Base-by-base conservation (phyloP, 2,113 vertebrate species). In the Pelecanoides urinatrix region DNA sequence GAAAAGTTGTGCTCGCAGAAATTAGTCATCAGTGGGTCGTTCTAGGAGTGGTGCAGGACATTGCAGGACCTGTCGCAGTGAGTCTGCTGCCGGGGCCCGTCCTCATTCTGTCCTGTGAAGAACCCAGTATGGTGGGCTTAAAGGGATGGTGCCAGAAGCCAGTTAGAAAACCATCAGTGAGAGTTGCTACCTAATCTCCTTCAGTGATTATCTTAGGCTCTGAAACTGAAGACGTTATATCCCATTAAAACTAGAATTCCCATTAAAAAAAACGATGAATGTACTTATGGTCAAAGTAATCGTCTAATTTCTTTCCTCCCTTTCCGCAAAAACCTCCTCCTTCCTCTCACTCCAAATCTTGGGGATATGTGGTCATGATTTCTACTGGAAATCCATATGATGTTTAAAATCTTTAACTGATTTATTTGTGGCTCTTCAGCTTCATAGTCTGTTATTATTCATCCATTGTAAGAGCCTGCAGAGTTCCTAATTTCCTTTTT, bases 221-320 rank as follows among this genome's bases (percentile, higher is more conserved):
- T 94, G 80, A 81, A 88, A 75, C 16, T 8, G 42, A 74, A 86
- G 65, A 81, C 29, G 29, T 75, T 66, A 14, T 42, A 88, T 82
- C 72, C 36, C 40, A 50, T 75, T 96, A 88, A 91, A 95, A 75
- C 44, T 71, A 56, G 53, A 92, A 53, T 94, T 92, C 36, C 20
- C 40, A 53, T 84, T 50, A 38, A 11, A 84, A 84, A 53, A 61
- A 36, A 5, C 10, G 44, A 8, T 58, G 10, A 38, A 68, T 29
- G 22, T 78, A 45, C 3, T 58, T 80, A 40, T 0, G 3, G 32
- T 53, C 40, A 65, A 50, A 91, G 55, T 3, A 63, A 38, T 32
- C 3, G 9, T 44, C 10, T 70, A 14, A 67, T 70, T 73, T 72
- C 1, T 90, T 68, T 86, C 44, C 11, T 72, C 3, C 27, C 8